Evolutionary conservation across 2,113 vertebrate genomes (phyloP), one percentile per base, ranked within the genome.

Genomic region (Neotoma lepida): DNA sequence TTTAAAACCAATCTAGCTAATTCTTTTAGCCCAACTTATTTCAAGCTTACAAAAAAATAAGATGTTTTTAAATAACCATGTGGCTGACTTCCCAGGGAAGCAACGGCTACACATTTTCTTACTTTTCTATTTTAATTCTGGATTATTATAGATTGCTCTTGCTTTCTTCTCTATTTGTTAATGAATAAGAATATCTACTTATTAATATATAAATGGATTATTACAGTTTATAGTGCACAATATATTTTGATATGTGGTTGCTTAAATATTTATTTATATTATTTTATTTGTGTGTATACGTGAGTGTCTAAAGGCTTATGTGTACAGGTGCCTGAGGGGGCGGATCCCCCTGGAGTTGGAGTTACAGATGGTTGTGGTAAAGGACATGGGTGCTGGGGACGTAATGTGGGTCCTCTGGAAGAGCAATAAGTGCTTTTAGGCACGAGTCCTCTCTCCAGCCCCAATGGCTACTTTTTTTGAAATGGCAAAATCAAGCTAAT

Each of bases 1-100:
- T 49, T 58, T 28, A 84, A 68, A 39, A 30, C 66, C 35, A 77
- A 3, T 49, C 58, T 64, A 90, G 80, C 46, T n/a, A 63, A 66
- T 92, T 96, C 56, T 44, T 73, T 93, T 93, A 90, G 68, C 63
- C 61, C 18, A 68, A 73, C 89, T 96, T 66, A 58, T 68, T 94
- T 91, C 63, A 70, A 89, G 63, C 56, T 44, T 6, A 51, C 70
- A 89, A 91, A 90, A 96, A 30, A n/a, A 86, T 78, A 86, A 39
- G 14, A 54, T 51, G 30, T 6, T 8, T 73, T 41, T 51, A 93
- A 89, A 68, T 49, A 81, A 96, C 64, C n/a, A 82, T 64, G 76
- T 90, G 51, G 66, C 56, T 63, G 66, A 24, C 82, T 71, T 63
- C 28, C 35, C 81, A 66, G 4, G 12, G 46, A 87, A 73, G 63